Conservation (phyloP, 2,797 vertebrate genomes). For the Hydrophis major region DNA sequence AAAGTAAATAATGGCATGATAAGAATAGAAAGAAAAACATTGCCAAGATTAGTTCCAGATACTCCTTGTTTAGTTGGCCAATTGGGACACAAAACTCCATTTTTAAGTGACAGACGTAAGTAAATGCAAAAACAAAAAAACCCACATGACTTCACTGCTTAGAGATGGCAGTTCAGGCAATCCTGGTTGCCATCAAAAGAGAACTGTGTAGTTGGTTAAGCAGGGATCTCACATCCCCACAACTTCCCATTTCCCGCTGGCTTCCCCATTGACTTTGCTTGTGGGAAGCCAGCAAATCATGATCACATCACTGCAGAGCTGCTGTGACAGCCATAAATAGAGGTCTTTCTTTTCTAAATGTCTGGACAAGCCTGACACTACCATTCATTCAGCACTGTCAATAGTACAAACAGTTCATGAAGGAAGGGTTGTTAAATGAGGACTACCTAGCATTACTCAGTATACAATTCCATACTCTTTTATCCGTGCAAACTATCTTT, state of each 20-base stretch:
- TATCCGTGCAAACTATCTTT: too few species aligned
- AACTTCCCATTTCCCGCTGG: not conserved
- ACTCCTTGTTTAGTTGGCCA: not conserved
- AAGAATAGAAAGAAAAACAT: not conserved
- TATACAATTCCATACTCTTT: not conserved
- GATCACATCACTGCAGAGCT: not conserved
- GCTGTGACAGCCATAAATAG: not conserved
- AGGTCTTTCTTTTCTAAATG: not conserved
- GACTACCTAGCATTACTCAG: not conserved
- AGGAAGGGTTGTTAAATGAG: not conserved
- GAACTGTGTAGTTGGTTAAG: not conserved
- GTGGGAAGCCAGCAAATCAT: not conserved
- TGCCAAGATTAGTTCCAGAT: not conserved
- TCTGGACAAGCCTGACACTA: not conserved
- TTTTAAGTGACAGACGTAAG: not conserved
- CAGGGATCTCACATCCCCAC: not conserved
- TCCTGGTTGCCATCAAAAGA: not conserved
- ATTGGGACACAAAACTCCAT: not conserved
- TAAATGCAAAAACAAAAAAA: not conserved
- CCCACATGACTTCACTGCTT: not conserved
- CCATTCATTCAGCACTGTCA: not conserved
- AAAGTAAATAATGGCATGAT: not conserved
- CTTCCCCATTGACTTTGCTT: not conserved
- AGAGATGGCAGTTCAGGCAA: not conserved
- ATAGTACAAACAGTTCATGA: not conserved